Base-by-base conservation (phyloP, 1,140 invertebrate genomes). In the Neodiprion pinetum region DNA sequence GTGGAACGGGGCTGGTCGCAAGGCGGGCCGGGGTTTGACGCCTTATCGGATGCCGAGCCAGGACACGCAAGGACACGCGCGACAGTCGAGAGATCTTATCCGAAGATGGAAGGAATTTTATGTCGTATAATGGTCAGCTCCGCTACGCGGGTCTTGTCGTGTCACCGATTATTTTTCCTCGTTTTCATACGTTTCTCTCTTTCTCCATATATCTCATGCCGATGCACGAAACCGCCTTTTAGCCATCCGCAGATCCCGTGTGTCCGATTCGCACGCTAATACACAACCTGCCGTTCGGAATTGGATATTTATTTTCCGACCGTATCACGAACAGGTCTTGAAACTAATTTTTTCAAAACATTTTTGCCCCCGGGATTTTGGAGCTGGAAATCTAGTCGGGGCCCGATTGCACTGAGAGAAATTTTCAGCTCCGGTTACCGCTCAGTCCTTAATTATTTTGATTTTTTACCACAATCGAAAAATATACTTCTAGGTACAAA, bases 61-160 rank as follows among this genome's bases (percentile, higher is more conserved):
- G 84, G 84, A 86, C 87, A 88, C 87, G 88, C 87, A 85, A 88
- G 83, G 83, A 17, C 53, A 12, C 53, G n/a, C 53, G 11, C 53
- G 78, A 77, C 78, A 74, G 76, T 77, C 67, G 73, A 74, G 49
- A 77, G 86, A 87, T 87, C 78, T 80, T 88, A 88, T 89, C 86
- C 69, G 70, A 66, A 82, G 81, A 85, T 86, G 81, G 85, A 87
- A 88, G 85, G 81, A 88, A 88, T 84, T 85, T 87, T 85, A 85
- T 87, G 84, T 83, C 86, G 81, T 86, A 84, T 86, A 87, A 86
- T 85, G 85, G 84, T 86, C 85, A 82, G 76, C 74, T 76, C 28
- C 28, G 28, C 28, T 40, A 3, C 28, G 28, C 28, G 5, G 5
- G 28, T 40, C 28, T 40, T 5, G 28, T 40, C 28, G 28, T 40